These are phyloP conservation scores for Hassar affinis DNA, from an alignment of 2,113 vertebrate species.

Conservation along the genomic window DNA sequence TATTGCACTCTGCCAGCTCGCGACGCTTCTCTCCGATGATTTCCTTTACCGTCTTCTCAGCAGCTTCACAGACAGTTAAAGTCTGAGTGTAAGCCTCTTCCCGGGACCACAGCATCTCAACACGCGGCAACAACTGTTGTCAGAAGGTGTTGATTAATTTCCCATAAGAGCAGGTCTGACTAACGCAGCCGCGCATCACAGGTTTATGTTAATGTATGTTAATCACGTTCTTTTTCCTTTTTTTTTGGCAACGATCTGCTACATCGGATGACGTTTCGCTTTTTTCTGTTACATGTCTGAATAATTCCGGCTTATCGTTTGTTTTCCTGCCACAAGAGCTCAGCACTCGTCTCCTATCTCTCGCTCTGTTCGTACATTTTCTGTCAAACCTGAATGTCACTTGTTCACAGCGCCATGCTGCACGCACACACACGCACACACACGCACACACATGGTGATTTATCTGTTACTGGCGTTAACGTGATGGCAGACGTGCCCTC, in stretches of 20 bases:
- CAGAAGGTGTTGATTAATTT: neutral
- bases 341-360: neutral
- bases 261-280: neutral
- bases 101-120: neutral
- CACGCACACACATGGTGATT: constrained; percentile 32
- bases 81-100: neutral
- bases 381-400: neutral
- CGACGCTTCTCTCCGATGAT: neutral
- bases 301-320: neutral
- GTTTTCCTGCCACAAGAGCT: neutral
- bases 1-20: constrained; percentile 17
- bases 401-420: neutral
- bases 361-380: neutral
- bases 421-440: neutral
- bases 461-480: constrained; percentile 31
- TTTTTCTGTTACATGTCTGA: no score
- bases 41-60: constrained; percentile 6
- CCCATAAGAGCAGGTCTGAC: neutral
- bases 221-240: no score
- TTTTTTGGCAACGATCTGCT: no score
- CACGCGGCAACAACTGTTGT: neutral
- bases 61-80: neutral
- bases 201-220: neutral
- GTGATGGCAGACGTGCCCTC: constrained; percentile 45
- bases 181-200: neutral